Evolutionary conservation across 2,888 invertebrate species (phyloP), one percentile per base, ranked within the genome.

Genomic region (Scrobipalpa atriplicella): DNA sequence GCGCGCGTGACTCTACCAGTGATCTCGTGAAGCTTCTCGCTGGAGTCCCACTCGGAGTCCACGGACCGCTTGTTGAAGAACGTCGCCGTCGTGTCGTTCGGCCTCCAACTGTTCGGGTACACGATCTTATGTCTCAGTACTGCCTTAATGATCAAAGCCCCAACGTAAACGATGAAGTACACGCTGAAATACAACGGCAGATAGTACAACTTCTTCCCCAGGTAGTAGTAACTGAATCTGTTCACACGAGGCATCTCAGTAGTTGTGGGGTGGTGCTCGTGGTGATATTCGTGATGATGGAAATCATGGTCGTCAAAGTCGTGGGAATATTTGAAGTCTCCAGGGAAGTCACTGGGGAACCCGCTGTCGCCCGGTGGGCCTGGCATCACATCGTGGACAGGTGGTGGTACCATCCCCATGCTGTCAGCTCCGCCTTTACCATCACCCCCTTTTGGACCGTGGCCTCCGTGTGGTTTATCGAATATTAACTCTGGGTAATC

Each of bases 141-240:
- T 3, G 96, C 95, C 81, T 96, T 96, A 38, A 96, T 90, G 68
- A 96, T 95, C 36, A 96, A 88, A 18, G 95, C 95, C 1, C 95
- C 95, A 0, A 96, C 95, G 76, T 96, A 96, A 67, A 95, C 86
- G 64, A 95, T 94, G 72, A 95, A 95, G 74, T 95, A 96, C 13
- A 96, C 95, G 79, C 96, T 96, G 80, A 96, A 96, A 82, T 96
- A 96, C 58, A 96, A 83, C 0, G 96, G 96, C 69, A 96, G 89
- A 78, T 96, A 96, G 93, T 96, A 96, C 43, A 96, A 85, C 77
- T 96, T 96, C 74, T 95, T 94, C 2, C 96, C 96, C 69, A 96
- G 91, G 77, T 95, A 96, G 77, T 96, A 96, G 81, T 96, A 96
- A 79, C 95, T 95, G 89, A 95, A 95, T 80, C 89, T 93, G 76